These are phyloP conservation scores for Acromyrmex echinatior DNA, from an alignment of 1,140 invertebrate genomes.

Conservation along the genomic window DNA sequence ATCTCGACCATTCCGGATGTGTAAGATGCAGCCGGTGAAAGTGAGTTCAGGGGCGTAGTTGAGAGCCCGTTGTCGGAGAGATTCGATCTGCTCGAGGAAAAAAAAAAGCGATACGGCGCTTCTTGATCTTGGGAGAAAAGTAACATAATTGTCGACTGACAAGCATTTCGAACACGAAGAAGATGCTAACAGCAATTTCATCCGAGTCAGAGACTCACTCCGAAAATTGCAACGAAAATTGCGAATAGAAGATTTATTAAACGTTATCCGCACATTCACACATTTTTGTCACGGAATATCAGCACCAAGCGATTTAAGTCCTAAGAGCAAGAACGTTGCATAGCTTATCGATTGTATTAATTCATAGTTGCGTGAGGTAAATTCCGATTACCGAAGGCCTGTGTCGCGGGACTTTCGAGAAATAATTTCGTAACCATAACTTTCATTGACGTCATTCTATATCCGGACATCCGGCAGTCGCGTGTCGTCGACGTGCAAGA, in stretches of 20 bases:
- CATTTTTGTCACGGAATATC: neutral
- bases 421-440: conserved; percentile 39
- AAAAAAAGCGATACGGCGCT: neutral
- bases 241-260: neutral
- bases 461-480: conserved; percentile 42
- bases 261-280: neutral
- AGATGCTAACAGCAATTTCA: neutral
- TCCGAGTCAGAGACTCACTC: neutral
- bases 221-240: conserved; percentile 3
- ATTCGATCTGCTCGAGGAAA: conserved; percentile 8
- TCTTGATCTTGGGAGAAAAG: neutral
- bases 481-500: conserved; percentile 58
- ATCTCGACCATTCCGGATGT: conserved; percentile 68
- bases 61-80: neutral
- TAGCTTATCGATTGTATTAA: neutral
- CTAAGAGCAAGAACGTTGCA: neutral
- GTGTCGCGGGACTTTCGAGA: conserved; percentile 3
- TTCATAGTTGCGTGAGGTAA: neutral
- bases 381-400: neutral
- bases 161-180: neutral
- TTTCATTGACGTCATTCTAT: conserved; percentile 48
- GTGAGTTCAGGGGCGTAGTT: conserved; percentile 75
- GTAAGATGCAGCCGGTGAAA: conserved; percentile 77
- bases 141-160: conserved; percentile 7
- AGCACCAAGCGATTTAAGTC: neutral